Evolutionary conservation across 2,888 invertebrate species (phyloP).

Genomic region (Spodoptera exigua): DNA sequence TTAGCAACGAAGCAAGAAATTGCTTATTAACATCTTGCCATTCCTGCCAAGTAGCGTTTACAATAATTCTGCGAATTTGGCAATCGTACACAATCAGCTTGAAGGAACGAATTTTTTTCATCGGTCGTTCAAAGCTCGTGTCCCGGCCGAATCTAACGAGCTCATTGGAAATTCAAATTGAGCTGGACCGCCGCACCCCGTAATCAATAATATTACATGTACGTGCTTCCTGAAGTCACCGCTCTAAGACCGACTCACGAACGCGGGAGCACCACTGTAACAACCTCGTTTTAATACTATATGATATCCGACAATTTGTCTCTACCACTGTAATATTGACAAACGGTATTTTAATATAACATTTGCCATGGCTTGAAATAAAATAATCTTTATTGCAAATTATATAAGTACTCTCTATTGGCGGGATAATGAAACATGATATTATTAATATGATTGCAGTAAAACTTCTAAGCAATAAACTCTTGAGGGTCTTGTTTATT

Average conservation of each 20-base stretch:
- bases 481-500: conserved; percentile 58
- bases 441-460: conserved; percentile 40
- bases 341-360: conserved; percentile 34
- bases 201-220: conserved; percentile 89
- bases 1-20: conserved; percentile 44
- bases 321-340: conserved; percentile 37
- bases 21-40: conserved; percentile 45
- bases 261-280: conserved; percentile 58
- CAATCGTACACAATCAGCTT: conserved; percentile 43
- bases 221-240: conserved; percentile 83
- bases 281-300: conserved; percentile 51
- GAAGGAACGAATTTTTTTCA: conserved; percentile 78
- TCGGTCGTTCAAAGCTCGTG: conserved; percentile 75
- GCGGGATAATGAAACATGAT: conserved; percentile 47
- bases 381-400: conserved; percentile 46
- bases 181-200: conserved; percentile 82
- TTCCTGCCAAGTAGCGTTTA: conserved; percentile 61
- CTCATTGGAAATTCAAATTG: conserved; percentile 89
- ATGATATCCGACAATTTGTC: conserved; percentile 43
- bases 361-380: conserved; percentile 38
- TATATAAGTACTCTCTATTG: conserved; percentile 45
- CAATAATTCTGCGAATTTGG: conserved; percentile 46
- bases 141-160: conserved; percentile 84
- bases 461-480: conserved; percentile 19
- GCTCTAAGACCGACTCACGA: conserved; percentile 65